A percentile compares a stretch with the other conserved stretches of the same genome.
phyloP scores from a whole-genome alignment of 2,797 vertebrate species.

The Hylomyscus alleni region DNA sequence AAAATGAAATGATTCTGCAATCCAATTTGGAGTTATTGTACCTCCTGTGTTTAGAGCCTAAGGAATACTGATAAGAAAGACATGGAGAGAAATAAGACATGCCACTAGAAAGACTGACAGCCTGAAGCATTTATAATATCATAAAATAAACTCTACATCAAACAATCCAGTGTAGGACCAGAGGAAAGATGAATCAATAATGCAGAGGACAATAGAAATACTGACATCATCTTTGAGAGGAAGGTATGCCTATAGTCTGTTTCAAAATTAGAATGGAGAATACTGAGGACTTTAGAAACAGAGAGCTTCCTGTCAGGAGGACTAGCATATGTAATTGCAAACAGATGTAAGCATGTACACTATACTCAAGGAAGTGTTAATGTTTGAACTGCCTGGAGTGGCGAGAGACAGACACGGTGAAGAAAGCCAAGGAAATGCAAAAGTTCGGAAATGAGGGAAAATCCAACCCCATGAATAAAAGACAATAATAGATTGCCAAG shows the following conservation, averaged over 20 bases:
- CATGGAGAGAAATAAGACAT: background rate
- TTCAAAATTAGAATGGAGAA: conserved; percentile 6
- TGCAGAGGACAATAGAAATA: background rate
- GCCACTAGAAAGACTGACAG: background rate
- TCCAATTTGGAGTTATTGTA: background rate
- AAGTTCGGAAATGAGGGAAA: background rate
- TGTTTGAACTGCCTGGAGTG: background rate
- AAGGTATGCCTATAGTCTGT: background rate
- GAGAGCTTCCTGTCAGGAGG: background rate
- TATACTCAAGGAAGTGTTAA: background rate
- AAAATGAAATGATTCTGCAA: conserved; percentile 3
- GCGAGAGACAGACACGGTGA: background rate
- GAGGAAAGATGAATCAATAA: background rate
- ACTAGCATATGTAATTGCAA: background rate
- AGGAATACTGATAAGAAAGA: background rate
- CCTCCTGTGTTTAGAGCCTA: background rate
- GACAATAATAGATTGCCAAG: background rate
- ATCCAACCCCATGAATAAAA: background rate
- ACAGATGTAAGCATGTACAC: background rate
- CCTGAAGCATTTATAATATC: background rate
- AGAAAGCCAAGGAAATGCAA: background rate
- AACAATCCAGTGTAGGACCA: background rate
- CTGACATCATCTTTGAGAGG: background rate
- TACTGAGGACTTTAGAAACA: background rate
- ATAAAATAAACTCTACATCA: background rate